phyloP scores from a whole-genome alignment of 2,113 vertebrate species.

The Lathamus discolor region DNA sequence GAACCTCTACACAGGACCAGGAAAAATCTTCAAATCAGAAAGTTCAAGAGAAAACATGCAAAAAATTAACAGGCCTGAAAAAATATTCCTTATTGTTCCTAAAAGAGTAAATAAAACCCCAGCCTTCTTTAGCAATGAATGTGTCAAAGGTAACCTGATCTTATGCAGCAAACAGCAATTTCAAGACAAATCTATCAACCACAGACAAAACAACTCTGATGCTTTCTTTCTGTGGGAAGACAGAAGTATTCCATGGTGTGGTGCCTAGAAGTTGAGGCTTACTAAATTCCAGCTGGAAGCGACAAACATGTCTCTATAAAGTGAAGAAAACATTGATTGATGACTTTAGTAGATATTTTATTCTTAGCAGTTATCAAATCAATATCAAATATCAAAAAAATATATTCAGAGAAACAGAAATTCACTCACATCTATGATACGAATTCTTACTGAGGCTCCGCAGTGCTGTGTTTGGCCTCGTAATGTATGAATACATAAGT shows the following conservation, averaged over 20 bases:
- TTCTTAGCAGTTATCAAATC: not conserved
- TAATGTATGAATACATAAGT: not conserved
- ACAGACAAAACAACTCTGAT: not conserved
- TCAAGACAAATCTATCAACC: not conserved
- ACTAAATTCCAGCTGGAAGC: not conserved
- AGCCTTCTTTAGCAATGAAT: not conserved
- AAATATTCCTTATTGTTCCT: not conserved
- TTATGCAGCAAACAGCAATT: not conserved
- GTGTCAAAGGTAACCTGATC: not conserved
- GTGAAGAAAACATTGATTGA: not conserved
- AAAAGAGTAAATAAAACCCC: not conserved
- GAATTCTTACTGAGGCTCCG: not conserved
- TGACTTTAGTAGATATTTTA: not conserved
- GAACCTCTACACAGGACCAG: not conserved
- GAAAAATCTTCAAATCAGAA: not conserved
- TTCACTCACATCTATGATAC: not conserved
- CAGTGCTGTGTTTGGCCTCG: not conserved
- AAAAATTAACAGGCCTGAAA: not conserved
- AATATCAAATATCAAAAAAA: not conserved
- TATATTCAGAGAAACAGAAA: not conserved
- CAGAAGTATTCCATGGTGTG: not conserved
- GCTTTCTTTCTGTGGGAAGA: not conserved
- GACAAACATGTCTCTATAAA: not conserved
- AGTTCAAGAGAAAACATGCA: not conserved
- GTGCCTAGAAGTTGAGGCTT: not conserved